Evolutionary conservation across 2,797 vertebrate species (phyloP).

Genomic region (Sebastes itinus): DNA sequence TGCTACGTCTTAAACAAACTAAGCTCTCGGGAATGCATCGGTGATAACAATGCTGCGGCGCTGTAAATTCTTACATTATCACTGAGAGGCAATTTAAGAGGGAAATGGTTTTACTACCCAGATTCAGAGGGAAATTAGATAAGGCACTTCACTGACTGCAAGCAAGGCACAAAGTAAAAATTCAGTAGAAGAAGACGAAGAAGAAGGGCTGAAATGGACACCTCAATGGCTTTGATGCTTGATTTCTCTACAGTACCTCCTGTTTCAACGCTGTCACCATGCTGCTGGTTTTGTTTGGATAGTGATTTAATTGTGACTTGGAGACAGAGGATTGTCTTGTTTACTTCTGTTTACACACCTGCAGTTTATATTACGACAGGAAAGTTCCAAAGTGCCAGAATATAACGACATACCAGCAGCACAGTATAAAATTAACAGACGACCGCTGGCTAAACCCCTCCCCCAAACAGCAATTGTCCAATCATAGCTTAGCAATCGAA

Average conservation of each 20-base stretch:
- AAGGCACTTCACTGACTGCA: constrained; percentile 59
- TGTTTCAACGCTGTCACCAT: background rate
- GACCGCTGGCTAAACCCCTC: background rate
- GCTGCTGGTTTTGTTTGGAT: background rate
- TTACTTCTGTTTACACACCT: background rate
- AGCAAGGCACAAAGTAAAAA: constrained; percentile 36
- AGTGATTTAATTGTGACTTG: constrained; percentile 3
- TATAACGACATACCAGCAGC: background rate
- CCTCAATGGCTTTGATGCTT: background rate
- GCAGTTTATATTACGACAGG: background rate
- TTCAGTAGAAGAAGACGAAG: constrained; percentile 14
- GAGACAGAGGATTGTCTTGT: background rate
- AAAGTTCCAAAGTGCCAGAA: background rate
- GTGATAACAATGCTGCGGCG: constrained; percentile 57
- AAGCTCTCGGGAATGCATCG: constrained; percentile 56
- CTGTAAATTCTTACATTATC: constrained; percentile 68
- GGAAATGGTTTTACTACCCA: constrained; percentile 53
- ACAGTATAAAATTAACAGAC: background rate
- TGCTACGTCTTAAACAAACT: constrained; percentile 69
- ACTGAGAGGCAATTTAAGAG: constrained; percentile 61
- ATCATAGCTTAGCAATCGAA: background rate
- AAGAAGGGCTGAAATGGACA: constrained; percentile 11
- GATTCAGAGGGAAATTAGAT: constrained; percentile 55
- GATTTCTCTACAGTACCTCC: background rate
- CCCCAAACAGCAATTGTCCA: background rate